Base-by-base conservation (phyloP, 2,797 vertebrate species). In the Cossypha caffra region DNA sequence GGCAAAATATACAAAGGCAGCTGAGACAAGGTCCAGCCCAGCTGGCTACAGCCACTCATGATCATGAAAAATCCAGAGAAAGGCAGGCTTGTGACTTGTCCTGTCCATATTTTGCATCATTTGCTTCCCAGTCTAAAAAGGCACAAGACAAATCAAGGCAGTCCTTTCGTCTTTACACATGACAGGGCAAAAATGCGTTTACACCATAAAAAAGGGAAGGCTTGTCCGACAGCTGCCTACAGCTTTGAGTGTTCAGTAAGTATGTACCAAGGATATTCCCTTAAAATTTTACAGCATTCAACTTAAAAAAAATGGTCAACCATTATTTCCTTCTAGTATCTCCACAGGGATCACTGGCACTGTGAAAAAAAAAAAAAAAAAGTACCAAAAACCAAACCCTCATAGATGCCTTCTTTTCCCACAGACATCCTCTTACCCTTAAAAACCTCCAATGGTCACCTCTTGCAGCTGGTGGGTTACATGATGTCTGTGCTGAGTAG, bases 361-460 rank as follows among this genome's bases (percentile, higher is more conserved):
- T 48, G 16, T 37, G 37, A 35, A 35, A 37, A 37, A 40, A 7
- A 1, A 16, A 52, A 55, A 47, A 47, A 31, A 31, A 9, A 15
- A 5, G 11, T 19, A 21, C 11, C 13, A 13, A 37, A 74, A 25
- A 0, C 7, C 37, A 58, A 61, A 15, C 12, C 24, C 20, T 51
- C 25, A 28, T 2, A 61, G 61, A 33, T 1, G 3, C 10, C 3
- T 50, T 50, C 15, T 66, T 74, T 67, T 24, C 17, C 4, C 20
- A 12, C 17, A 45, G 31, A 72, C 11, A 82, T n/a, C 75, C 78
- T 94, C 20, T 42, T 85, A 77, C 62, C 73, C 87, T 79, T 92
- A 95, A 94, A 82, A 95, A 83, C 42, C 58, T 97, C 83, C 86
- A 66, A 11, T 1, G 42, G 74, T 86, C 92, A 96, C 54, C 59